These are phyloP conservation scores for Ctenopoma kingsleyae DNA, from an alignment of 2,797 vertebrate genomes.

Conservation along the genomic window DNA sequence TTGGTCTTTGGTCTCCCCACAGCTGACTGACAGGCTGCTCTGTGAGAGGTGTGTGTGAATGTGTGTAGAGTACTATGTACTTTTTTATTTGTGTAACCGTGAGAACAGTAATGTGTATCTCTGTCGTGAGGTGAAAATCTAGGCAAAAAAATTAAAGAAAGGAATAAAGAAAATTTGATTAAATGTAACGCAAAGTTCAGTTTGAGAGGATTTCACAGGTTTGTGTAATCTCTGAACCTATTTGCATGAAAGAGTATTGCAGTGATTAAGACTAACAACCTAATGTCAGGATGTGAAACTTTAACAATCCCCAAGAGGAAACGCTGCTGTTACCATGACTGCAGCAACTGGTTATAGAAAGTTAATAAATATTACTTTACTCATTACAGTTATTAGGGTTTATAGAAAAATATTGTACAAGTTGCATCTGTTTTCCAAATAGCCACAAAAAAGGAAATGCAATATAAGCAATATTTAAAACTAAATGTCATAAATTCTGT, in stretches of 20 bases:
- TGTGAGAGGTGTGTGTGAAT: constrained; percentile 38
- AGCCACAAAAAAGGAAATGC: background rate
- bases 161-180: background rate
- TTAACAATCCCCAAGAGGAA: constrained; percentile 16
- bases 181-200: no score
- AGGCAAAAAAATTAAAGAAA: background rate
- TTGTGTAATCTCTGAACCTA: background rate
- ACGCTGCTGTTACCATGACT: background rate
- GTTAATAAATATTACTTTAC: background rate
- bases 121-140: constrained; percentile 3
- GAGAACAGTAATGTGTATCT: background rate
- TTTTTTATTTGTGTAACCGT: constrained; percentile 17
- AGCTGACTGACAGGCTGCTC: constrained; percentile 70
- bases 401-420: no score
- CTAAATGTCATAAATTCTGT: no score
- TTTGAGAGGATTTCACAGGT: no score
- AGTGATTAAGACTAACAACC: background rate
- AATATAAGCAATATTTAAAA: no score
- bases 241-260: background rate
- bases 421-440: background rate
- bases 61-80: background rate
- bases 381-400: background rate
- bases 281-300: background rate
- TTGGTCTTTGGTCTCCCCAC: constrained; percentile 64
- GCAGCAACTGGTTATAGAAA: background rate